Evolutionary conservation across 2,113 vertebrate genomes (phyloP).

Genomic region (Daphoenositta chrysoptera): DNA sequence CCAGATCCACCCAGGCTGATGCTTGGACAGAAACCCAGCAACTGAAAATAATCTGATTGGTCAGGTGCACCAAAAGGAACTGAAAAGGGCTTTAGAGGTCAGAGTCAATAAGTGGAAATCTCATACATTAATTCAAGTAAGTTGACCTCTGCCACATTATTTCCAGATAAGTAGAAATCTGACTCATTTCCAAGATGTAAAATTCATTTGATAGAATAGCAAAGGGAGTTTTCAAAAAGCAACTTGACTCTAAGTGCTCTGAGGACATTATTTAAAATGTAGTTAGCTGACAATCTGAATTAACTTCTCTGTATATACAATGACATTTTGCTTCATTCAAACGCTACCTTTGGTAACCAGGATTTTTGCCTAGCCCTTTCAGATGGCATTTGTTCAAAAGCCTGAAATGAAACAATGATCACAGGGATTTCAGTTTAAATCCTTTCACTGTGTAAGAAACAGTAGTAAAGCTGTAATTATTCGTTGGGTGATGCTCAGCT

Average conservation of each 20-base stretch:
- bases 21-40: background rate
- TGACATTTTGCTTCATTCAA: background rate
- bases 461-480: constrained; percentile 9
- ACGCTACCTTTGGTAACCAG: background rate
- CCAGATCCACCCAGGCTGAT: background rate
- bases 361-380: background rate
- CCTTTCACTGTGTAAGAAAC: background rate
- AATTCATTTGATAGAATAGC: background rate
- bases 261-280: background rate
- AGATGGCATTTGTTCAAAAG: background rate
- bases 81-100: background rate
- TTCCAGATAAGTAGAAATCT: constrained; percentile 26
- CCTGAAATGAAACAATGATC: background rate
- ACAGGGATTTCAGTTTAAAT: background rate
- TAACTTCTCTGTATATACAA: background rate
- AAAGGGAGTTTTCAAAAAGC: background rate
- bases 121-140: constrained; percentile 14
- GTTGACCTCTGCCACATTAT: background rate
- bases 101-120: background rate
- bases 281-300: background rate
- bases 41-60: background rate
- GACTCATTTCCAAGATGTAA: constrained; percentile 9
- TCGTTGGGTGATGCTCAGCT: background rate
- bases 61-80: background rate
- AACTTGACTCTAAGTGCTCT: background rate